phyloP scores from a whole-genome alignment of 2,113 vertebrate species.

The Vidua chalybeata region DNA sequence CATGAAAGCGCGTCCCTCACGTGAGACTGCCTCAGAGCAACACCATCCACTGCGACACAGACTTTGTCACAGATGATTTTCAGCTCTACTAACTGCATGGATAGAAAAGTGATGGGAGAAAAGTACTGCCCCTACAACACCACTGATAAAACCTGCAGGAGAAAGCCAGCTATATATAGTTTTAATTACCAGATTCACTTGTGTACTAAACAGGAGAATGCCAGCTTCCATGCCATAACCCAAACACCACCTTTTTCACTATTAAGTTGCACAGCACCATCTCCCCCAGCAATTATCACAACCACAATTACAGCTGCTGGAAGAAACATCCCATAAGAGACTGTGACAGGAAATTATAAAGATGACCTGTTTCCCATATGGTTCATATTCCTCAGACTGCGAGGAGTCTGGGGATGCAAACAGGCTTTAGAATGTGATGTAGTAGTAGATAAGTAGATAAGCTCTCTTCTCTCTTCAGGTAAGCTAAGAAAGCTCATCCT shows the following conservation, averaged over 20 bases:
- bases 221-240: not conserved
- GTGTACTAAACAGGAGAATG: not conserved
- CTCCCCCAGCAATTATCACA: not conserved
- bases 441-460: not conserved
- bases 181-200: not conserved
- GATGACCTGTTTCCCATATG: not conserved
- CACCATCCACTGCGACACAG: not conserved
- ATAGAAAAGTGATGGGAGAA: not conserved
- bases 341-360: not conserved
- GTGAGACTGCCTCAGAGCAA: not conserved
- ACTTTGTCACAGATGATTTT: not conserved
- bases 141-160: not conserved
- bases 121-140: not conserved
- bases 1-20: not conserved
- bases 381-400: not conserved
- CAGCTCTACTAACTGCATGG: not conserved
- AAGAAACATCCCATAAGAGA: not conserved
- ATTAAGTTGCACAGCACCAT: not conserved
- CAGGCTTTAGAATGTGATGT: not conserved
- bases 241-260: not conserved
- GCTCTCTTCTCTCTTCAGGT: not conserved
- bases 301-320: not conserved
- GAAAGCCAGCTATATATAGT: not conserved
- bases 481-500: not conserved
- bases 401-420: not conserved